Evolutionary conservation across 2,113 vertebrate species (phyloP).

Genomic region (Limanda limanda): DNA sequence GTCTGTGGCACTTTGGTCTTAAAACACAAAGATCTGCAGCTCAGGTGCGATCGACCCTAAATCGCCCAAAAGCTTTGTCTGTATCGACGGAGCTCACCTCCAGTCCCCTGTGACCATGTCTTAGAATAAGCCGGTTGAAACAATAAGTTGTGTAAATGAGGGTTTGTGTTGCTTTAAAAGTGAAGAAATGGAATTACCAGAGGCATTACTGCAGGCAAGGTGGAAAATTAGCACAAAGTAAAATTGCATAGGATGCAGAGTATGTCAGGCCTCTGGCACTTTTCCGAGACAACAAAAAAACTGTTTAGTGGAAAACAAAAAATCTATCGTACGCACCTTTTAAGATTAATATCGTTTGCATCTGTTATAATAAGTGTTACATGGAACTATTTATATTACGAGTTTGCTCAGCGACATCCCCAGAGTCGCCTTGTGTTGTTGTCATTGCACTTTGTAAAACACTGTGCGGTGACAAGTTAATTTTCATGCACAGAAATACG

Average conservation of each 20-base stretch:
- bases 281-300: neutral
- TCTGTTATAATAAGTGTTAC: neutral
- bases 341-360: neutral
- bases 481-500: neutral
- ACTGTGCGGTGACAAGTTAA: neutral
- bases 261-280: neutral
- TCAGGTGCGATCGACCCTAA: slow-evolving; percentile 5
- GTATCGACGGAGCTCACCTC: neutral
- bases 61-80: slow-evolving; percentile 16
- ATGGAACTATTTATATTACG: neutral
- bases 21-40: neutral
- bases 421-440: neutral
- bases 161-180: slow-evolving; percentile 5
- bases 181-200: neutral
- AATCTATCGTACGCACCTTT: neutral
- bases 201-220: slow-evolving; percentile 17
- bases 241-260: slow-evolving; percentile 17
- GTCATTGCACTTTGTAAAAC: neutral
- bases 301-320: neutral
- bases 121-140: neutral
- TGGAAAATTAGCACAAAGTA: neutral
- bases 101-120: neutral
- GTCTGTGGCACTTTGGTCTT: neutral
- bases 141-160: slow-evolving; percentile 6
- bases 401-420: neutral